Base-by-base conservation (phyloP, 2,113 vertebrate species). In the Pleuronectes platessa region DNA sequence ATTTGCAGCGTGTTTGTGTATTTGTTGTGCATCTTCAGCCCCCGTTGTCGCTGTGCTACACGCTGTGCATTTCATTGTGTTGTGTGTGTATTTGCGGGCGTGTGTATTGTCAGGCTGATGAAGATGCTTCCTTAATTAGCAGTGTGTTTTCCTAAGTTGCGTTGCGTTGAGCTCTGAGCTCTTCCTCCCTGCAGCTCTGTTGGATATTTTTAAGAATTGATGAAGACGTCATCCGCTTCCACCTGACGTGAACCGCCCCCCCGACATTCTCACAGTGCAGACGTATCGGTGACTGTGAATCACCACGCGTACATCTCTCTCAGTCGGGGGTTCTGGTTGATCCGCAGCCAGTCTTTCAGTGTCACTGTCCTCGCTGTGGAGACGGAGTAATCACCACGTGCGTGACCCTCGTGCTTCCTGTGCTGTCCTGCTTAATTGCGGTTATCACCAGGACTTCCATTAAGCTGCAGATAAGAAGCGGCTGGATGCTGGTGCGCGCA, bases 401-500 rank as follows among this genome's bases (percentile, higher is more conserved):
- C 91, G 87, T 90, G 93, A 89, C 94, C 94, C 96, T 92, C 90
- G 93, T 89, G 90, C 74, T 60, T 86, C 71, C 81, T 67, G 70
- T 59, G 75, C 85, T 76, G 84, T 88, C 75, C 78, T 61, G 78
- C 74, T 82, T 95, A 96, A 97, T 96, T 96, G 93, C 90, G 93
- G 90, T 90, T 95, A 94, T 95, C 93, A 79, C 93, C 90, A 89
- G 92, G 67, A 88, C 94, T 95, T 94, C 94, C 94, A 93, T 95
- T 90, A 96, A 95, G 93, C 92, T 75, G 82, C 88, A 90, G 92
- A 95, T 95, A 96, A 95, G 93, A 89, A 94, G 92, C 92, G 86
- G 78, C 88, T 91, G 83, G 81, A 64, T 81, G 79, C 70, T 62
- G 31, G 91, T 82, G 82, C 86, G 89, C 42, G 84, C 78, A 82